Base-by-base conservation (phyloP, 2,113 vertebrate genomes). In the Tupaia chinensis region DNA sequence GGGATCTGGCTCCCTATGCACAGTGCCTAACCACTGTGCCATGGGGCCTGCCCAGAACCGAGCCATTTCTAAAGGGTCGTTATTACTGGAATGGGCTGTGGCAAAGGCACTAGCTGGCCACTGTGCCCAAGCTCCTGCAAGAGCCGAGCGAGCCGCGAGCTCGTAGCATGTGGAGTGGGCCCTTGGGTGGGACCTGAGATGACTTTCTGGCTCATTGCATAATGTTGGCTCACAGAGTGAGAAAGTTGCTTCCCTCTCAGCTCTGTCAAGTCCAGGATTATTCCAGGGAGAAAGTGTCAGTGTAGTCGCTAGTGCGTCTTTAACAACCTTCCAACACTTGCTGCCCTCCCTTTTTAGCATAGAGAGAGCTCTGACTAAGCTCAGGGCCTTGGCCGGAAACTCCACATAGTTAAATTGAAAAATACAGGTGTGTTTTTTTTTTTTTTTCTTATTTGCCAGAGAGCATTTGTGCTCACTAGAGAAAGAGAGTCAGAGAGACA, bases 61-160 rank as follows among this genome's bases (percentile, higher is more conserved):
- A 93, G 84, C 22, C 44, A 19, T 94, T 94, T 90, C 58, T 81
- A 87, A 34, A 87, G 77, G 76, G 12, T 60, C 86, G 25, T 80
- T 81, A 29, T 92, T 89, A 68, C n/a, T 32, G 87, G 77, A 90
- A 63, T 69, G 87, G 79, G 89, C 56, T 27, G 11, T n/a, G 56
- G 54, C 60, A 89, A 69, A 63, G 81, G 32, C 9, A 20, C 60
- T 79, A 72, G 58, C 44, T 54, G 60, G 83, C 29, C 32, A 34
- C 44, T 72, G 53, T 93, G 94, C 81, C 69, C 73, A 80, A 29
- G 53, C 32, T 89, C 17, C 70, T 63, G 32, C 32, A 56, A 54
- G 83, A 76, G 15, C 73, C 12, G 10, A 79, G 73, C 86, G 63
- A 83, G 54, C 68, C 77, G 34, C n/a, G 73, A 79, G 54, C 34